These are phyloP conservation scores for Rhopalosiphum nymphaeae DNA, from an alignment of 2,888 invertebrate species.

Conservation along the genomic window DNA sequence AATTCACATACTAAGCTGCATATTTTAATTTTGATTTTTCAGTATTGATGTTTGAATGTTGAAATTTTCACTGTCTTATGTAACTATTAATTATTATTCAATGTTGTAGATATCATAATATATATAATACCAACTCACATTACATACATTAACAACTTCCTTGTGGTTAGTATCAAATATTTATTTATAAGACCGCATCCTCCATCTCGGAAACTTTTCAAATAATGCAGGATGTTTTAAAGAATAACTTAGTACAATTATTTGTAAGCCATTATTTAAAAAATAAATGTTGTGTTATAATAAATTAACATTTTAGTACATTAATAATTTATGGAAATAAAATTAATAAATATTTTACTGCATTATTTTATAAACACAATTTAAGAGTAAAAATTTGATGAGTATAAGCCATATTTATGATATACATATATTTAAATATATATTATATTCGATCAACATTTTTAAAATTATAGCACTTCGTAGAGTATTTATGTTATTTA, in stretches of 20 bases:
- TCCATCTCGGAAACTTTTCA: background rate
- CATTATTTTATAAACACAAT: background rate
- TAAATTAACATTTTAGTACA: background rate
- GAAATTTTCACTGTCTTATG: background rate
- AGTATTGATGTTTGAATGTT: background rate
- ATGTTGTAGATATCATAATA: background rate
- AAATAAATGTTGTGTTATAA: background rate
- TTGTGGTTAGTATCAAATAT: background rate
- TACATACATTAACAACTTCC: background rate
- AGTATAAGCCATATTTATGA: background rate
- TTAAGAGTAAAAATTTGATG: background rate
- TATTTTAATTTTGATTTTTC: background rate
- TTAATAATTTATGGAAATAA: background rate
- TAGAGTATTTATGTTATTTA: background rate
- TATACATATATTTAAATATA: background rate
- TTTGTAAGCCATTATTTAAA: background rate
- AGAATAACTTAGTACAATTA: background rate
- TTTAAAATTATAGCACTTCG: background rate
- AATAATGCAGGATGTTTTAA: background rate
- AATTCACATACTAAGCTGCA: background rate
- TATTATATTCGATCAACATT: background rate
- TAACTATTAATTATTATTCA: background rate
- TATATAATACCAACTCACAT: background rate
- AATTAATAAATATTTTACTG: background rate
- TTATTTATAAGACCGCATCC: conserved; percentile 1